Base-by-base conservation (phyloP, 2,888 invertebrate species). In the Vanessa cardui region DNA sequence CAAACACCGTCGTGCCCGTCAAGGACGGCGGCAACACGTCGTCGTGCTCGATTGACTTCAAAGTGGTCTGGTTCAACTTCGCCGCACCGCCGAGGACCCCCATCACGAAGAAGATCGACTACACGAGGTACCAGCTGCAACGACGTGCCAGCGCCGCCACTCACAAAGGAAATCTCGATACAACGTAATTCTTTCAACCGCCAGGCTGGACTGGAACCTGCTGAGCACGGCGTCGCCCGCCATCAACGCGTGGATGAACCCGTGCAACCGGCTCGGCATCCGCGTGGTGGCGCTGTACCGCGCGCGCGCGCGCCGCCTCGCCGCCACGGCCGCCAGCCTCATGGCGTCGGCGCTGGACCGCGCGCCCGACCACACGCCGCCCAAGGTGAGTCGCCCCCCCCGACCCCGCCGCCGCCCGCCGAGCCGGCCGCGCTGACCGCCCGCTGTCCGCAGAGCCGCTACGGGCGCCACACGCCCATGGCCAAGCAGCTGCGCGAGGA, bases 211-310 rank as follows among this genome's bases (percentile, higher is more conserved):
- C 88, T 99, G 99, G 99, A 99, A 99, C 90, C 91, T 99, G 65
- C 88, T 99, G 63, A 98, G 98, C 83, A 99, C 99, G 2, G 98
- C 98, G 7, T 98, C 98, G 0, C 99, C 99, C 0, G 98, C 98
- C 0, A 99, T 99, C 77, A 98, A 98, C 82, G 98, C 99, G 1
- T 99, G 99, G 99, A 96, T 99, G 96, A 98, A 98, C 93, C 98
- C 99, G 0, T 96, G 97, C 85, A 98, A 98, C 91, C 94, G 98
- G 20, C 94, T 99, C 70, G 97, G 98, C 59, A 96, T 97, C 70
- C 94, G 97, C 75, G 95, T 97, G 59, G 96, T 97, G 45, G 95
- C 96, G 65, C 94, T 98, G 92, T 94, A 97, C 76, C 94, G 97
- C 50, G 96, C 96, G 2, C 94, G 97, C 88, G 97, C 97, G 71